phyloP scores from a whole-genome alignment of 23 tunicate species.

The Styela clava region DNA sequence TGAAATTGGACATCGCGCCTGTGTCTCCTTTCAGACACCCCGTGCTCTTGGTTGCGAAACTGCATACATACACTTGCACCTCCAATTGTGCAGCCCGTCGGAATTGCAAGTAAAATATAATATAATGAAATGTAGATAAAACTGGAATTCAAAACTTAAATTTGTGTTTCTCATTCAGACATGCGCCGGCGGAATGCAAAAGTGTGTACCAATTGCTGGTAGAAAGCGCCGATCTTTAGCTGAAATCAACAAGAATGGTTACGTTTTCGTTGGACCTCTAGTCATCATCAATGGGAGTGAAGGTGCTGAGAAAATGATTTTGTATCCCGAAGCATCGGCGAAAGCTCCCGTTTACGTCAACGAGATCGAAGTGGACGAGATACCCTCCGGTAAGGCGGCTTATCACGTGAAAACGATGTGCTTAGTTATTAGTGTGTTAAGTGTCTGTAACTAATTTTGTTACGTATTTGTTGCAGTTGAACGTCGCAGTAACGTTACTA shows the following conservation, averaged over 20 bases:
- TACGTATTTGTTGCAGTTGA: too few species aligned
- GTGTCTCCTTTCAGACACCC: conserved; percentile 27
- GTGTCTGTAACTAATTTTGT: too few species aligned
- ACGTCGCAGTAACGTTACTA: neutral
- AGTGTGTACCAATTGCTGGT: neutral
- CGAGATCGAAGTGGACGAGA: neutral
- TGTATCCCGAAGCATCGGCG: neutral
- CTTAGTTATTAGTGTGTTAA: too few species aligned
- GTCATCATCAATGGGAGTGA: conserved; percentile 1
- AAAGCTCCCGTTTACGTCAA: neutral
- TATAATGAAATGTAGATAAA: neutral
- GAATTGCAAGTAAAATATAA: conserved; percentile 12
- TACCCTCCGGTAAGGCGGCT: too few species aligned
- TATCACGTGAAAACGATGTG: too few species aligned
- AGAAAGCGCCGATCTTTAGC: neutral
- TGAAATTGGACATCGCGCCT: neutral
- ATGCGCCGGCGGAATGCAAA: conserved; percentile 3
- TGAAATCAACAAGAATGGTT: neutral
- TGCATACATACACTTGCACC: conserved; percentile 8
- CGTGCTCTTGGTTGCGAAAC: conserved; percentile 4
- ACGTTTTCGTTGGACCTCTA: conserved; percentile 14
- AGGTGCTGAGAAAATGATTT: neutral
- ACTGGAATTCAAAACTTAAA: neutral
- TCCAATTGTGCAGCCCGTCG: conserved; percentile 8
- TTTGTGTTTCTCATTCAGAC: neutral